A percentile compares a stretch with the other conserved stretches of the same genome.
phyloP scores from a whole-genome alignment of 1,140 invertebrate species.

The Tetraneura akinire region DNA sequence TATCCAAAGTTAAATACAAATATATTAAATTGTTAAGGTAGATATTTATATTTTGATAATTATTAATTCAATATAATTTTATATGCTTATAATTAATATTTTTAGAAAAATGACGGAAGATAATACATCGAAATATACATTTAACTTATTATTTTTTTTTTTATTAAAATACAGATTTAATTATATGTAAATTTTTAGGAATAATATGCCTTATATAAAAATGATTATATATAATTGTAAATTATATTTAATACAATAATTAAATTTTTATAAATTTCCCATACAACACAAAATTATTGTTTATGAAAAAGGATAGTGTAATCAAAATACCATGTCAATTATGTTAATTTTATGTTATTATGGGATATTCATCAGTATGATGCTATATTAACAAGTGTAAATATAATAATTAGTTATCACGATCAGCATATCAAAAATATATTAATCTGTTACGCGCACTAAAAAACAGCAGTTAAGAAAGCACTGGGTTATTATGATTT shows the following conservation, averaged over 20 bases:
- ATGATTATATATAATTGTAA: background rate
- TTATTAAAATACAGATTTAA: conserved; percentile 34
- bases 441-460: conserved; percentile 45
- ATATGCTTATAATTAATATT: background rate
- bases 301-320: conserved; percentile 16
- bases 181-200: conserved; percentile 8
- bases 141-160: background rate
- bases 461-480: conserved; percentile 45
- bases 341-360: background rate
- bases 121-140: conserved; percentile 15
- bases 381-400: conserved; percentile 45
- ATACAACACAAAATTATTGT: background rate
- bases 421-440: conserved; percentile 46
- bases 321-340: conserved; percentile 35
- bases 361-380: background rate
- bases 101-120: background rate
- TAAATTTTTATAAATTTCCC: background rate
- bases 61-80: no score
- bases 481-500: conserved; percentile 48
- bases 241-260: background rate
- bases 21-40: no score
- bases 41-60: no score
- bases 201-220: conserved; percentile 7
- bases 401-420: conserved; percentile 43
- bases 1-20: no score